phyloP scores from a whole-genome alignment of 1,140 invertebrate species.

The Philaenus spumarius region DNA sequence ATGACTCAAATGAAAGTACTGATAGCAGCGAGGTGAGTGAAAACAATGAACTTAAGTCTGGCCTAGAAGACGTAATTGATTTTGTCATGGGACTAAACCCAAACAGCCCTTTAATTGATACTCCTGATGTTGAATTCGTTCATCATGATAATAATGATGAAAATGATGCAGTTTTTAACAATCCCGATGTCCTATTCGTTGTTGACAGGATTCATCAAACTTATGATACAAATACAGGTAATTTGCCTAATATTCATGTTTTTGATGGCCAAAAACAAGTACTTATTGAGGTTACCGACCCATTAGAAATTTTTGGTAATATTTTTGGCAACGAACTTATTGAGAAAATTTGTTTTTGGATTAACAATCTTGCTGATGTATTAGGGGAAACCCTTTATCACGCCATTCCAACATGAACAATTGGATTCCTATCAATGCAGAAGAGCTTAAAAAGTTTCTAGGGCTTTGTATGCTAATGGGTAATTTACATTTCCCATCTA shows the following conservation, averaged over 20 bases:
- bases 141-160: background rate
- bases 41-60: background rate
- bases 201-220: background rate
- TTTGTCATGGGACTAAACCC: background rate
- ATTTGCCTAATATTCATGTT: slow-evolving; percentile 4
- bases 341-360: background rate
- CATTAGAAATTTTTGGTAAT: slow-evolving; percentile 5
- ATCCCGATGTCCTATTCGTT: background rate
- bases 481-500: background rate
- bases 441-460: background rate
- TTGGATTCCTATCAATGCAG: background rate
- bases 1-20: background rate
- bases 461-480: background rate
- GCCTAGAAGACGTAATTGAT: background rate
- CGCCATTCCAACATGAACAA: slow-evolving; percentile 2
- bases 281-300: background rate
- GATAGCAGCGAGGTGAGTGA: background rate
- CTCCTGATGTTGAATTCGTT: background rate
- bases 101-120: background rate
- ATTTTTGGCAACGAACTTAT: background rate
- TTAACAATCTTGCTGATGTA: background rate
- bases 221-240: background rate
- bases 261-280: slow-evolving; percentile 8
- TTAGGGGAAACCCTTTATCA: background rate
- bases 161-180: background rate